Evolutionary conservation across 2,888 invertebrate genomes (phyloP).

Genomic region (Hesperia comma): DNA sequence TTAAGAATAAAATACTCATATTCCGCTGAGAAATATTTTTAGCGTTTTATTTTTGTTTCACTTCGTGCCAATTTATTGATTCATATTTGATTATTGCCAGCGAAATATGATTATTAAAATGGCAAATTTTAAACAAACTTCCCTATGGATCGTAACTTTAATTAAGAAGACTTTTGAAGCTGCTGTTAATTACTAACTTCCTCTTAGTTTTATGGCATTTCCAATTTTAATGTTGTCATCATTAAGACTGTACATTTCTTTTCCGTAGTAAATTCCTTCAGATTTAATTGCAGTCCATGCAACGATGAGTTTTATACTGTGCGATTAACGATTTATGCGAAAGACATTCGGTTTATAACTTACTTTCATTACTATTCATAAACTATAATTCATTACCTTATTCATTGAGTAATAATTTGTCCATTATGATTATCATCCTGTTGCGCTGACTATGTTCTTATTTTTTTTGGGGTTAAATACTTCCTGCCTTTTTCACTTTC

Average conservation of each 20-base stretch:
- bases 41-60: conserved; percentile 1
- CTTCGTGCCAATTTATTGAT: neutral
- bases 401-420: neutral
- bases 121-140: neutral
- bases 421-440: too few relatives aligned
- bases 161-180: conserved; percentile 34
- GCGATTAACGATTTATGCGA: conserved; percentile 26
- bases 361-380: conserved; percentile 4
- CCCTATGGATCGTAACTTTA: conserved; percentile 32
- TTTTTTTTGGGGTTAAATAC: neutral
- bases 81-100: neutral
- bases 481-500: conserved; percentile 15
- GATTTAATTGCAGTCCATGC: conserved; percentile 15
- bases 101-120: conserved; percentile 17
- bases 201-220: conserved; percentile 45
- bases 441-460: neutral
- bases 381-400: neutral
- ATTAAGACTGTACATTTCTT: conserved; percentile 59
- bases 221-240: conserved; percentile 52
- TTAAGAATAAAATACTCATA: conserved; percentile 35
- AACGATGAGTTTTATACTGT: conserved; percentile 3
- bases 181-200: conserved; percentile 42
- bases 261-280: conserved; percentile 9
- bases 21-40: conserved; percentile 21
- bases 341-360: conserved; percentile 29